Conservation (phyloP, 2,888 invertebrate species). For the Poecilus cupreus region DNA sequence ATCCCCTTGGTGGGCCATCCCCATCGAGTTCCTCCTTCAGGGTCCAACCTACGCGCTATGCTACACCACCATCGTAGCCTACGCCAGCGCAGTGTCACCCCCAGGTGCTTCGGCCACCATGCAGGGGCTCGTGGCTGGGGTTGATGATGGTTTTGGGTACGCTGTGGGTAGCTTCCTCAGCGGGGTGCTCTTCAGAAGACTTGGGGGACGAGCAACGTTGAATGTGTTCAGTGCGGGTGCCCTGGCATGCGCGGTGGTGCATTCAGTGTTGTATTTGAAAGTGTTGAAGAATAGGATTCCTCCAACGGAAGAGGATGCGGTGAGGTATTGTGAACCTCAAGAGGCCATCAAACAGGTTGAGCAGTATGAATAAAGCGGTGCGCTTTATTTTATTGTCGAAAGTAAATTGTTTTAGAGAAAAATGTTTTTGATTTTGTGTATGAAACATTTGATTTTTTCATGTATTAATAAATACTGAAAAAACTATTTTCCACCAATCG, state of each 20-base stretch:
- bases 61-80: constrained; percentile 86
- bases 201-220: constrained; percentile 78
- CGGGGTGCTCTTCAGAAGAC: constrained; percentile 79
- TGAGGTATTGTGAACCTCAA: constrained; percentile 64
- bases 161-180: constrained; percentile 85
- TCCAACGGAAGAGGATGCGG: constrained; percentile 56
- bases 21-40: constrained; percentile 87
- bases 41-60: constrained; percentile 92
- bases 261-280: constrained; percentile 71
- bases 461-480: too few relatives aligned
- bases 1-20: constrained; percentile 88
- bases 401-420: too few relatives aligned
- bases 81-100: constrained; percentile 75
- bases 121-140: constrained; percentile 90
- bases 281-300: constrained; percentile 69
- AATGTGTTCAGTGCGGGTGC: constrained; percentile 74
- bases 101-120: constrained; percentile 81
- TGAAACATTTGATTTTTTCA: too few relatives aligned
- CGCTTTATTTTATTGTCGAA: too few relatives aligned
- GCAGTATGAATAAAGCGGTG: too few relatives aligned
- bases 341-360: constrained; percentile 63
- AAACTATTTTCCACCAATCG: too few relatives aligned
- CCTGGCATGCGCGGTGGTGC: constrained; percentile 71
- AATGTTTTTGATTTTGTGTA: too few relatives aligned
- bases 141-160: constrained; percentile 90